A percentile compares a stretch with the other conserved stretches of the same genome.
Conservation (phyloP, 2,888 invertebrate species). For the Erebia aethiops region DNA sequence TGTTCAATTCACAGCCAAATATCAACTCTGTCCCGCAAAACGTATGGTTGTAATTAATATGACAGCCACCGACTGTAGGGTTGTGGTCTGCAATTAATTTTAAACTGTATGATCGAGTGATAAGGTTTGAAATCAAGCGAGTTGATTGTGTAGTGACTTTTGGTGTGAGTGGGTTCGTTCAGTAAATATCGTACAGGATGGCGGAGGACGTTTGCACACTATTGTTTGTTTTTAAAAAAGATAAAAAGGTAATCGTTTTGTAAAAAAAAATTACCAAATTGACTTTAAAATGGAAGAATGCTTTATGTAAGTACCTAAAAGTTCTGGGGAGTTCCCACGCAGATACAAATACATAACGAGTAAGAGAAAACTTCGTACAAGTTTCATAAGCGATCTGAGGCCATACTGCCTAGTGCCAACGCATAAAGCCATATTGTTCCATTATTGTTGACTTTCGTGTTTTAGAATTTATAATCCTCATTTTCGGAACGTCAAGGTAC, state of each 20-base stretch:
- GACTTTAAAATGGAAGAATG: neutral
- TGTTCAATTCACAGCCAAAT: conserved; percentile 30
- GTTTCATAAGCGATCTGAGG: too few relatives aligned
- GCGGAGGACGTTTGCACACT: conserved; percentile 7
- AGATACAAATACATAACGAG: too few relatives aligned
- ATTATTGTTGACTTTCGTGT: too few relatives aligned
- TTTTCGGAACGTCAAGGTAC: too few relatives aligned
- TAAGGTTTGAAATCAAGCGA: conserved; percentile 30
- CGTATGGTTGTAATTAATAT: conserved; percentile 39
- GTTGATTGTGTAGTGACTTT: conserved; percentile 12
- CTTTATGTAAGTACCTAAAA: neutral
- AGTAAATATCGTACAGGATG: conserved; percentile 37
- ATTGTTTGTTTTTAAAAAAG: neutral
- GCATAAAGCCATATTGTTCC: too few relatives aligned
- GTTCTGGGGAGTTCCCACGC: neutral
- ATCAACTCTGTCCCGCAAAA: conserved; percentile 36
- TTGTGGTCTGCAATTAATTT: conserved; percentile 12
- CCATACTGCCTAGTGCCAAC: too few relatives aligned
- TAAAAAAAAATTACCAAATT: neutral
- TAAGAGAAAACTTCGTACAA: too few relatives aligned
- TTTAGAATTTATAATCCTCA: too few relatives aligned
- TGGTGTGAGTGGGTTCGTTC: conserved; percentile 16
- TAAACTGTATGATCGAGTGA: conserved; percentile 25
- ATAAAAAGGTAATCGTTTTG: neutral
- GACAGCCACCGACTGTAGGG: conserved; percentile 12